Conservation (phyloP, 2,888 invertebrate species). For the Thera obeliscata region DNA sequence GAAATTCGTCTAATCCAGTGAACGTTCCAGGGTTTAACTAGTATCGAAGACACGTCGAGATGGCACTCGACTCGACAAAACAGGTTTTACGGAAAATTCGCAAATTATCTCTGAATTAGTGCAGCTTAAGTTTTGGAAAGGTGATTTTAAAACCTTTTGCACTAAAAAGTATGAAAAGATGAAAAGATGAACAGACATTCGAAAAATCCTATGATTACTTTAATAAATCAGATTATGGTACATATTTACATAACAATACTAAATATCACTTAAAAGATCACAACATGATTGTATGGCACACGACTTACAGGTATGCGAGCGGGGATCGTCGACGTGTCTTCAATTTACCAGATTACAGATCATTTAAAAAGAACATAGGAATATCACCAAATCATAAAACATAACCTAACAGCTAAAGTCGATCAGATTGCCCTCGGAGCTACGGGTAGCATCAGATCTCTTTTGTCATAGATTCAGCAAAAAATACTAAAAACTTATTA, state of each 20-base stretch:
- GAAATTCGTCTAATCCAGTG: constrained; percentile 78
- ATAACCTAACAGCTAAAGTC: constrained; percentile 73
- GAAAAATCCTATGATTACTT: constrained; percentile 70
- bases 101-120: constrained; percentile 34
- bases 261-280: constrained; percentile 84
- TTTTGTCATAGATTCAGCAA: constrained; percentile 85
- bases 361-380: constrained; percentile 61
- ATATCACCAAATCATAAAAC: constrained; percentile 75
- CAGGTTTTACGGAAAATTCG: constrained; percentile 39
- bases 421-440: constrained; percentile 66
- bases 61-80: constrained; percentile 32
- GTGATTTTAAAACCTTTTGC: constrained; percentile 43
- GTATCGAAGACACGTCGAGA: constrained; percentile 78
- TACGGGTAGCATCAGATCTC: constrained; percentile 82
- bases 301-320: constrained; percentile 71
- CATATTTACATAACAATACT: constrained; percentile 84
- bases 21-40: constrained; percentile 55
- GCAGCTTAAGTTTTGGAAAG: constrained; percentile 31
- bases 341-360: constrained; percentile 63
- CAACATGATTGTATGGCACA: constrained; percentile 84
- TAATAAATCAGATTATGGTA: constrained; percentile 77
- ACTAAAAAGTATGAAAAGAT: constrained; percentile 59
- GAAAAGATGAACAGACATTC: constrained; percentile 61
- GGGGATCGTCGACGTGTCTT: constrained; percentile 69
- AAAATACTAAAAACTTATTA: constrained; percentile 83